Conservation (phyloP, 2,797 vertebrate genomes). For the Poliocrania exsul region DNA sequence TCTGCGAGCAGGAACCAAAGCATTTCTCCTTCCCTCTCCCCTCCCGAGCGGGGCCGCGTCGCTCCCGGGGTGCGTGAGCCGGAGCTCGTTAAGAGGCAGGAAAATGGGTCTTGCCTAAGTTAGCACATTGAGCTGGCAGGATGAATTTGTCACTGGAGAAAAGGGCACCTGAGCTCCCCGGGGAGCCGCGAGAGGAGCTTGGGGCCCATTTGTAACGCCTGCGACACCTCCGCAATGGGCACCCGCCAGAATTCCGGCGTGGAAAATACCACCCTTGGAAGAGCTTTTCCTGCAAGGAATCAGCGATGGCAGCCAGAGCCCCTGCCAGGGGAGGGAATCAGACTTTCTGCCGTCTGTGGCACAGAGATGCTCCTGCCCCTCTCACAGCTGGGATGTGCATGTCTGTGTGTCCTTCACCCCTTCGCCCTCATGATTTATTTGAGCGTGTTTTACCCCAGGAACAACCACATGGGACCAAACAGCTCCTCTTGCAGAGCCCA, state of each 20-base stretch:
- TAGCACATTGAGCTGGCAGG: conserved; percentile 21
- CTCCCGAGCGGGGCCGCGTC: neutral
- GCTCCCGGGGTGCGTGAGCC: neutral
- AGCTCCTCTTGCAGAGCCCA: neutral
- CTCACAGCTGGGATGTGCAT: accelerated
- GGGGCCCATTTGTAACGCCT: neutral
- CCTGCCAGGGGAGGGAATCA: neutral
- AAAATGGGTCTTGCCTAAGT: conserved; percentile 39
- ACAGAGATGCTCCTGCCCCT: accelerated
- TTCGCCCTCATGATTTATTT: accelerated
- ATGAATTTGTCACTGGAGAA: conserved; percentile 26
- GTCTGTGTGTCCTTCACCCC: accelerated
- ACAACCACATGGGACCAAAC: accelerated
- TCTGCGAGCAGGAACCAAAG: accelerated
- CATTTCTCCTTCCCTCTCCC: accelerated
- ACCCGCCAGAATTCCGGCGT: neutral
- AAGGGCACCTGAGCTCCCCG: conserved; percentile 32
- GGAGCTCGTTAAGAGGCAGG: conserved; percentile 25
- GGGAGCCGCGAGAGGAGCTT: neutral
- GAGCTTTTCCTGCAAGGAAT: neutral
- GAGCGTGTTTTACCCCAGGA: accelerated
- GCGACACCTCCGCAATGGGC: neutral
- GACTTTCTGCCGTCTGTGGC: accelerated
- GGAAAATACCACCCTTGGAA: neutral
- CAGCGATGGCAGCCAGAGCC: neutral